A percentile compares a stretch with the other conserved stretches of the same genome.
Conservation (phyloP, 2,888 invertebrate genomes). For the Glyphotaelius pellucidus region DNA sequence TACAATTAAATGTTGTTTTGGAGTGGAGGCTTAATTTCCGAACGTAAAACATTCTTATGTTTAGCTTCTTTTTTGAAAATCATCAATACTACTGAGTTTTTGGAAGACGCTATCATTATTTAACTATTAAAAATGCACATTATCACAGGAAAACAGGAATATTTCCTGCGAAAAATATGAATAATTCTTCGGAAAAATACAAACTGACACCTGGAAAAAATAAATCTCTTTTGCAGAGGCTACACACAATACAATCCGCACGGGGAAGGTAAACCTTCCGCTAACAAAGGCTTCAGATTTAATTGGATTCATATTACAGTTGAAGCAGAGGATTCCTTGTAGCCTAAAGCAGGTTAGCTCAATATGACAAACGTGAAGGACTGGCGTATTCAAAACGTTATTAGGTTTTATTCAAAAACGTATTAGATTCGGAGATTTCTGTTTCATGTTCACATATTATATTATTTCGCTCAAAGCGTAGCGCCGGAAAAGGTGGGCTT, state of each 20-base stretch:
- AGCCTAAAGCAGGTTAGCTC: slow-evolving; percentile 14
- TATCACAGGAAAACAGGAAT: not conserved
- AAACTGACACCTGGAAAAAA: not conserved
- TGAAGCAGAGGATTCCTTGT: slow-evolving; percentile 5
- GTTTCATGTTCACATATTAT: not conserved
- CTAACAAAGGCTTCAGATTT: slow-evolving; percentile 35
- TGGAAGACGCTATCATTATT: not conserved
- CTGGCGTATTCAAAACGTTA: slow-evolving; percentile 1
- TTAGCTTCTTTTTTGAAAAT: not conserved
- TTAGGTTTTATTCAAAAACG: slow-evolving; percentile 12
- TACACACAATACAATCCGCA: slow-evolving; percentile 3
- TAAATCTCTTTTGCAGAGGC: not conserved
- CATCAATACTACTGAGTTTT: not conserved
- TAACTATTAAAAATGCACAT: not conserved
- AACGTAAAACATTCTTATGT: not conserved
- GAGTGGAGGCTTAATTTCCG: not conserved
- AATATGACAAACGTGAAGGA: slow-evolving; percentile 19
- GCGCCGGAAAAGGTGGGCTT: not conserved
- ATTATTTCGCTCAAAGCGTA: not conserved
- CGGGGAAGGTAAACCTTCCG: not conserved
- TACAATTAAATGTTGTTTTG: not conserved
- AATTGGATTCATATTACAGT: slow-evolving; percentile 36
- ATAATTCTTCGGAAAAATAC: not conserved
- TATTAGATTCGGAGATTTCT: not conserved
- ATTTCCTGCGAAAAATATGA: not conserved